Conservation (phyloP, 30 jellyfish, hydroid and myxozoan species). For the Aurelia aurita complex sp. Pacific region DNA sequence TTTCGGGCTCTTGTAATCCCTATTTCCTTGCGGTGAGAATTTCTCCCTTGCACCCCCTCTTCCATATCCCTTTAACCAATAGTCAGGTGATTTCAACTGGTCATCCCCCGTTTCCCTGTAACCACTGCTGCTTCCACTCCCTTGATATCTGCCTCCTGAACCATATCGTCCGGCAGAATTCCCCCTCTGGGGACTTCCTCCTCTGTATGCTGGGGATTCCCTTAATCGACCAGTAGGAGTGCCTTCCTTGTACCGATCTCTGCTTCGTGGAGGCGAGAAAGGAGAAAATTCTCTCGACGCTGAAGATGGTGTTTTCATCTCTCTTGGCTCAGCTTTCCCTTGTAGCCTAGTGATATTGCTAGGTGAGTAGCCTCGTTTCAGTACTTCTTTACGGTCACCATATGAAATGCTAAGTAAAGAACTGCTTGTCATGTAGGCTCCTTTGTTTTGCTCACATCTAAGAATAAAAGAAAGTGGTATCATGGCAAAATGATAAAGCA, state of each 20-base stretch:
- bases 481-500: too few relatives aligned
- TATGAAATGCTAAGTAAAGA: constrained; percentile 71
- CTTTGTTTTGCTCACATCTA: constrained; percentile 66
- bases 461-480: background rate
- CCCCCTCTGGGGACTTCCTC: background rate
- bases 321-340: constrained; percentile 54
- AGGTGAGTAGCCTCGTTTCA: constrained; percentile 58
- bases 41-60: background rate
- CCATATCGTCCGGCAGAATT: constrained; percentile 3
- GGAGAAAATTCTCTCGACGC: background rate
- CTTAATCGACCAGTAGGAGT: constrained; percentile 23
- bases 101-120: background rate
- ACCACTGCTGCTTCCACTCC: background rate
- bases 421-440: constrained; percentile 70
- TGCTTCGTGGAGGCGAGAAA: constrained; percentile 31
- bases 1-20: too few relatives aligned
- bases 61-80: constrained; percentile 46
- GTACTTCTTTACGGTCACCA: constrained; percentile 76
- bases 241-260: background rate
- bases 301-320: constrained; percentile 10
- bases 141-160: background rate
- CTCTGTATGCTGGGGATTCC: background rate
- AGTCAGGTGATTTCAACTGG: constrained; percentile 16
- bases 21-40: constrained; percentile 12
- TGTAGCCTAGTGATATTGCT: constrained; percentile 41